phyloP scores from a whole-genome alignment of 2,113 vertebrate genomes.

The Eulemur macaco region DNA sequence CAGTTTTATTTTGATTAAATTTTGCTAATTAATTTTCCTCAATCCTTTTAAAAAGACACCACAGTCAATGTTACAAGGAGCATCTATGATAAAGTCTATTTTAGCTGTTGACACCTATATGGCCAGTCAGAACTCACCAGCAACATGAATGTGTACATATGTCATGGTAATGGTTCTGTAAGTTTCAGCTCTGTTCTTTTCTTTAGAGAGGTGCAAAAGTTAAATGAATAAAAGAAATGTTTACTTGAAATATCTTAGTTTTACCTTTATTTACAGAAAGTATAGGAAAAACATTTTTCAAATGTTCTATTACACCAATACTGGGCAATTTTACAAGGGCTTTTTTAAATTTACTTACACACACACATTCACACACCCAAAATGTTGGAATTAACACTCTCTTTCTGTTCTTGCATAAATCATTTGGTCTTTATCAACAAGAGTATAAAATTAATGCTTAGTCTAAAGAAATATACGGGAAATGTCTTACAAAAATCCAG shows the following conservation, averaged over 20 bases:
- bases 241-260: slow-evolving; percentile 5
- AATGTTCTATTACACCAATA: background rate
- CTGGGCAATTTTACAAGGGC: background rate
- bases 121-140: background rate
- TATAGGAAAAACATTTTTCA: background rate
- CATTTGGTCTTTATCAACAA: background rate
- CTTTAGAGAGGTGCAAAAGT: background rate
- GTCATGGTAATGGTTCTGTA: background rate
- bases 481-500: background rate
- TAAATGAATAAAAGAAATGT: background rate
- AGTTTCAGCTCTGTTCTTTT: background rate
- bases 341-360: background rate
- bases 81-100: background rate
- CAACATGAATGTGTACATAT: background rate
- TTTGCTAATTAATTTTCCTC: background rate
- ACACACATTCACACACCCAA: background rate
- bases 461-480: background rate
- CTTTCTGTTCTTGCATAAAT: background rate
- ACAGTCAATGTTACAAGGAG: background rate
- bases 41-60: background rate
- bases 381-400: background rate
- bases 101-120: background rate
- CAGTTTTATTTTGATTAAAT: background rate
- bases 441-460: background rate
- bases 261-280: background rate